phyloP scores from a whole-genome alignment of 2,113 vertebrate species.

The Oenanthe melanoleuca region DNA sequence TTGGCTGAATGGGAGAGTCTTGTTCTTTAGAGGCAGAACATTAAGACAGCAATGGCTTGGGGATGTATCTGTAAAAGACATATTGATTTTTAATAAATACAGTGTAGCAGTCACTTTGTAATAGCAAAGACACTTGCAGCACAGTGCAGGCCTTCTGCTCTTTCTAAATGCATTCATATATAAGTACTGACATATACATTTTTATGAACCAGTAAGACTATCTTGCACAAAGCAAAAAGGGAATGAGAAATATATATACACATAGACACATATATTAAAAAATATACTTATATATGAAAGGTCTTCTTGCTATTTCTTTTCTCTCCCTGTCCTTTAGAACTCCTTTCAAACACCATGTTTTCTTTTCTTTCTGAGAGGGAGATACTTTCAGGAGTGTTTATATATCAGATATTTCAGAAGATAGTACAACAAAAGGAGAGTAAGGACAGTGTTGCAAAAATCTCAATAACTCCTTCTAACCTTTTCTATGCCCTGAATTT shows the following conservation, averaged over 20 bases:
- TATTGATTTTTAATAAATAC: constrained; percentile 54
- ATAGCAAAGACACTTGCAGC: background rate
- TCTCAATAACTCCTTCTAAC: background rate
- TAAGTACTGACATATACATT: background rate
- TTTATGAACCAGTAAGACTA: background rate
- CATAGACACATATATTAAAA: background rate
- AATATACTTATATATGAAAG: background rate
- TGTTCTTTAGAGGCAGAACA: background rate
- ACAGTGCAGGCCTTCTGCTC: background rate
- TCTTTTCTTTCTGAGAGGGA: background rate
- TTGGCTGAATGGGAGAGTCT: constrained; percentile 1
- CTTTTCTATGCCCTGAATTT: background rate
- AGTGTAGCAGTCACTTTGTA: background rate
- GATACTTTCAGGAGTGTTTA: background rate
- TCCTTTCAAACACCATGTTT: background rate
- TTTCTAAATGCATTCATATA: background rate
- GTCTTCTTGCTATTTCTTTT: background rate
- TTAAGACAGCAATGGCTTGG: background rate
- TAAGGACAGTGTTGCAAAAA: background rate
- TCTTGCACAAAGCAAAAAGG: background rate
- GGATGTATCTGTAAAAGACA: background rate
- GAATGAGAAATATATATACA: accelerated
- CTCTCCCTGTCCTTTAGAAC: background rate
- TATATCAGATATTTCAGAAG: background rate
- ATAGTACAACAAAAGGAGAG: background rate